These are phyloP conservation scores for Ptilodon capucinus DNA, from an alignment of 2,888 invertebrate genomes.

Conservation along the genomic window DNA sequence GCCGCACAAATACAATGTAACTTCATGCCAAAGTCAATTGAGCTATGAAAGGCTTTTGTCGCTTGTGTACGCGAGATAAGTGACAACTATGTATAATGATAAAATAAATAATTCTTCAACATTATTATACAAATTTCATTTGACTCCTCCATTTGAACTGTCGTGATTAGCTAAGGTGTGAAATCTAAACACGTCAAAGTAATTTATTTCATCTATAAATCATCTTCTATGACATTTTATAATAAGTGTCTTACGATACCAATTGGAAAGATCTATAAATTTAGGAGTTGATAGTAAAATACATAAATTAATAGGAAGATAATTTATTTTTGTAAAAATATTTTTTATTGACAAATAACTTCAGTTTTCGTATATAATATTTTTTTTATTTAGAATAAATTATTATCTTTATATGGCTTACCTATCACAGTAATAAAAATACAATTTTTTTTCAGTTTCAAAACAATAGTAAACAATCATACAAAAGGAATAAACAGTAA, in stretches of 20 bases:
- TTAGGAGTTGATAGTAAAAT: neutral
- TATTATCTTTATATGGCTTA: constrained; percentile 13
- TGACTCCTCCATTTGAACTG: neutral
- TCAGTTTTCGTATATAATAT: constrained; percentile 38
- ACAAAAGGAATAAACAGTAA: no score
- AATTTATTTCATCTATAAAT: no score
- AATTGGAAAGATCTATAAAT: neutral
- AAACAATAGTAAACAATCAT: neutral
- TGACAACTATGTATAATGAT: constrained; percentile 78
- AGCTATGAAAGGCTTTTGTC: constrained; percentile 78
- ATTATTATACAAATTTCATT: constrained; percentile 38
- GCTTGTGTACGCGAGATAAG: constrained; percentile 79
- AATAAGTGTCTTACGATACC: no score
- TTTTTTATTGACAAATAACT: constrained; percentile 38
- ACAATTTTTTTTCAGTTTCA: no score
- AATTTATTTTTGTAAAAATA: constrained; percentile 52
- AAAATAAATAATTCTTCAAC: constrained; percentile 79
- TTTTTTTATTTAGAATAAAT: constrained; percentile 8
- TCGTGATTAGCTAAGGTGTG: no score
- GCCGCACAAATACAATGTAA: constrained; percentile 75
- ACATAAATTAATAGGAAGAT: constrained; percentile 22
- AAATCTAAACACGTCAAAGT: no score
- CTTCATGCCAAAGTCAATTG: constrained; percentile 82
- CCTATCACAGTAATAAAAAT: constrained; percentile 45
- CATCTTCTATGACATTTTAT: no score